phyloP scores from a whole-genome alignment of 2,113 vertebrate species.

The Toxostoma redivivum region DNA sequence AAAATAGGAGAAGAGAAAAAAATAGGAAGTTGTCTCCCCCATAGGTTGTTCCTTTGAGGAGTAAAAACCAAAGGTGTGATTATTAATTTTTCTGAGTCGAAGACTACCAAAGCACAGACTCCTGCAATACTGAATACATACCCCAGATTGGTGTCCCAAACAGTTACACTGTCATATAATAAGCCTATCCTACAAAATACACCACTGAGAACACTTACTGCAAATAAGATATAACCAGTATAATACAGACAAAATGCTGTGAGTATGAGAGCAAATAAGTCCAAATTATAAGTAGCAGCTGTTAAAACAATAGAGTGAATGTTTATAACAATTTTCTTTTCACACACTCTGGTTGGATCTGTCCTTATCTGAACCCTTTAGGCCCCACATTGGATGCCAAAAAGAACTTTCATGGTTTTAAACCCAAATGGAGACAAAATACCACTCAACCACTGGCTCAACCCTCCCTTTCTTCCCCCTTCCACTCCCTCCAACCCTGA shows the following conservation, averaged over 20 bases:
- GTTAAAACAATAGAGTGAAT: background rate
- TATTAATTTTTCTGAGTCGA: background rate
- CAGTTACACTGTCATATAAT: background rate
- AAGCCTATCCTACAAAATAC: background rate
- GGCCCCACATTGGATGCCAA: background rate
- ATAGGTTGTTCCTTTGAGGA: background rate
- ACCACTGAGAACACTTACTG: background rate
- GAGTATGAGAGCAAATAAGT: background rate
- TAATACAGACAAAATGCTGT: background rate
- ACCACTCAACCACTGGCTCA: background rate
- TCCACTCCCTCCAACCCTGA: rapidly evolving
- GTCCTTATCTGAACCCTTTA: background rate
- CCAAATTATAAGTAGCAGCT: background rate
- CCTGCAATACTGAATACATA: background rate
- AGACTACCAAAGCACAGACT: background rate
- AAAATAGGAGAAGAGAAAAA: background rate
- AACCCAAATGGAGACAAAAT: background rate
- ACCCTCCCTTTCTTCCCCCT: rapidly evolving
- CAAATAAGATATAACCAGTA: background rate
- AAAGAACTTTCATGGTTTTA: background rate
- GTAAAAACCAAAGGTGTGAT: background rate
- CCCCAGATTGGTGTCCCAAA: background rate
- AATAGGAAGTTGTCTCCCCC: background rate
- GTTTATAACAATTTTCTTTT: background rate
- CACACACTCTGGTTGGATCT: background rate